Evolutionary conservation across 2,113 vertebrate species (phyloP).

Genomic region (Tupaia chinensis): DNA sequence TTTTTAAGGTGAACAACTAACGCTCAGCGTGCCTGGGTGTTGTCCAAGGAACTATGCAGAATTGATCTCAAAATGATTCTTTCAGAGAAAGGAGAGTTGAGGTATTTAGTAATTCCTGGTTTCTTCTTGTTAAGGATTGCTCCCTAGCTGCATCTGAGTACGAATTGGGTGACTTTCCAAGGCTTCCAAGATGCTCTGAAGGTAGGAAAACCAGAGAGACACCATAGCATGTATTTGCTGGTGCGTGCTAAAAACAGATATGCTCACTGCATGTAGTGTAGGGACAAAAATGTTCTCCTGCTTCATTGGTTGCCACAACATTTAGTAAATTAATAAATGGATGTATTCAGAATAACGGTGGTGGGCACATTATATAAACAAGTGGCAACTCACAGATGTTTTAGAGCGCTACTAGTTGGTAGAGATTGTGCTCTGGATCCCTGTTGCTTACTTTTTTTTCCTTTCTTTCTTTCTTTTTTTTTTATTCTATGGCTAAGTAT

Average conservation of each 20-base stretch:
- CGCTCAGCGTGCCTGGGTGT: background rate
- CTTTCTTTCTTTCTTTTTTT: background rate
- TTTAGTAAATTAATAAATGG: background rate
- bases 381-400: background rate
- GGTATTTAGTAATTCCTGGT: too few relatives aligned
- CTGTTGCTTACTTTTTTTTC: background rate
- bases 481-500: background rate
- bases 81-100: background rate
- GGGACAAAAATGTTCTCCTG: background rate
- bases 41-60: background rate
- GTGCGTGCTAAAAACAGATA: background rate
- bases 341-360: background rate
- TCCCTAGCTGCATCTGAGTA: background rate
- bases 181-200: background rate
- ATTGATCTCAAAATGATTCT: background rate
- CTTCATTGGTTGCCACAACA: background rate
- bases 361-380: background rate
- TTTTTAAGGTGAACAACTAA: background rate
- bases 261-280: accelerated
- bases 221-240: accelerated
- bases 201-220: background rate
- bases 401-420: background rate
- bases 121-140: background rate
- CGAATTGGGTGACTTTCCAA: background rate
- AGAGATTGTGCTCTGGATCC: background rate